A percentile compares a stretch with the other conserved stretches of the same genome.
phyloP scores from a whole-genome alignment of 2,797 vertebrate genomes.

The Melanotaenia maccullochi region DNA sequence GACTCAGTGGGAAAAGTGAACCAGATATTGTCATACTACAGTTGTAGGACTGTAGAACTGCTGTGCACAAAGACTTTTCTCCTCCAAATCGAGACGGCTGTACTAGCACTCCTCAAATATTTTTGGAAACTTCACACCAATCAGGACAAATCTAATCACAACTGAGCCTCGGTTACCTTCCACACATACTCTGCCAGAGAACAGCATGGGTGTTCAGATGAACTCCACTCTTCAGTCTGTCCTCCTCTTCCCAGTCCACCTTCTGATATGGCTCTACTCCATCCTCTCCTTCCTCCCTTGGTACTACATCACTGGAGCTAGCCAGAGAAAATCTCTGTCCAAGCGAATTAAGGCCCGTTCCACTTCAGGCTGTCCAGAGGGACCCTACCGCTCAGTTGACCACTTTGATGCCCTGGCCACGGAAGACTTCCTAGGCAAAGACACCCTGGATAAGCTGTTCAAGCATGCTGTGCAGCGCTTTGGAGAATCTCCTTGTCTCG shows the following conservation, averaged over 20 bases:
- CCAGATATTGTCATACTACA: conserved; percentile 7
- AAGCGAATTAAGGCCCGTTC: conserved; percentile 91
- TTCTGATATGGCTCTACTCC: conserved; percentile 95
- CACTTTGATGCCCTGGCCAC: conserved; percentile 88
- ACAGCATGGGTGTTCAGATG: conserved; percentile 87
- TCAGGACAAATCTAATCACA: conserved; percentile 15
- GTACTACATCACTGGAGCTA: conserved; percentile 94
- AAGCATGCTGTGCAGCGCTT: conserved; percentile 88
- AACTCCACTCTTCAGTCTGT: conserved; percentile 80
- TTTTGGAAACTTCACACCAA: conserved; percentile 12
- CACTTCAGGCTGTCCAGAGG: conserved; percentile 84
- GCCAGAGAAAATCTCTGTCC: conserved; percentile 87
- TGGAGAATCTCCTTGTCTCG: conserved; percentile 87
- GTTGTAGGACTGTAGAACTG: not conserved
- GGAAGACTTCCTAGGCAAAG: conserved; percentile 91
- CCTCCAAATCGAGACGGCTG: conserved; percentile 9
- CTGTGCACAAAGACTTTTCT: conserved; percentile 9
- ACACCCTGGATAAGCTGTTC: conserved; percentile 96
- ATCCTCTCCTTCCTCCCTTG: conserved; percentile 94
- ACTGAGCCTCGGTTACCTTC: conserved; percentile 14
- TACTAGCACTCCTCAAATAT: not conserved
- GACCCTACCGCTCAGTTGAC: conserved; percentile 92
- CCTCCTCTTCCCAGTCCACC: conserved; percentile 91
- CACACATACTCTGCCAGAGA: conserved; percentile 1
- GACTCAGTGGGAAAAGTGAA: conserved; percentile 11